Conservation (phyloP, 2,113 vertebrate genomes). For the Microcebus griseorufus region DNA sequence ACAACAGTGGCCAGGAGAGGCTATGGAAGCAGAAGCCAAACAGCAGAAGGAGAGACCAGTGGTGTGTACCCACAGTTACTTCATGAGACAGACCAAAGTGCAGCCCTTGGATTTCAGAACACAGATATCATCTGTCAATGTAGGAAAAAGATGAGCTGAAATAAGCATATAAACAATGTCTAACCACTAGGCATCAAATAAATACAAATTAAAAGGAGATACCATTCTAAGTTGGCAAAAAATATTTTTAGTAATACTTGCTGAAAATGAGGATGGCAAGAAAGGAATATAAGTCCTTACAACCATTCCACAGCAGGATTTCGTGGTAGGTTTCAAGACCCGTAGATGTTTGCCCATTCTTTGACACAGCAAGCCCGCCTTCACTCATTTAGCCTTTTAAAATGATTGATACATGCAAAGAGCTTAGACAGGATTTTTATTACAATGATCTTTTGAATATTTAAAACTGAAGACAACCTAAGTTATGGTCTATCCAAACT, state of each 20-base stretch:
- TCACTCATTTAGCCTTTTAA: background rate
- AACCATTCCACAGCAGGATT: background rate
- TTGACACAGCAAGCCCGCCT: background rate
- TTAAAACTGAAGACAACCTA: constrained; percentile 3
- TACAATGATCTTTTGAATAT: constrained; percentile 18
- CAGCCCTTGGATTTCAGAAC: background rate
- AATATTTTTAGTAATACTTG: background rate
- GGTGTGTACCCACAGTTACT: background rate
- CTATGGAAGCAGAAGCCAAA: background rate
- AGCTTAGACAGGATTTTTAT: background rate
- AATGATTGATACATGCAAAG: background rate
- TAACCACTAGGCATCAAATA: background rate
- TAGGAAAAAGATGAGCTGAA: background rate
- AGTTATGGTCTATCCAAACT: background rate
- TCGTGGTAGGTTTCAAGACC: background rate
- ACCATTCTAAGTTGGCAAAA: background rate
- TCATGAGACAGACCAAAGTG: background rate
- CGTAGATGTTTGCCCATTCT: background rate
- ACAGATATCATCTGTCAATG: background rate
- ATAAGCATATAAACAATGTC: background rate
- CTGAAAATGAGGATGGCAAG: background rate
- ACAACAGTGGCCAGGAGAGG: background rate
- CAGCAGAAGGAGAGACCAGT: background rate
- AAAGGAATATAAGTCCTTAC: background rate
- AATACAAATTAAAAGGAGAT: background rate